These are phyloP conservation scores for Dermolepida albohirtum DNA, from an alignment of 2,888 invertebrate species.

Conservation along the genomic window DNA sequence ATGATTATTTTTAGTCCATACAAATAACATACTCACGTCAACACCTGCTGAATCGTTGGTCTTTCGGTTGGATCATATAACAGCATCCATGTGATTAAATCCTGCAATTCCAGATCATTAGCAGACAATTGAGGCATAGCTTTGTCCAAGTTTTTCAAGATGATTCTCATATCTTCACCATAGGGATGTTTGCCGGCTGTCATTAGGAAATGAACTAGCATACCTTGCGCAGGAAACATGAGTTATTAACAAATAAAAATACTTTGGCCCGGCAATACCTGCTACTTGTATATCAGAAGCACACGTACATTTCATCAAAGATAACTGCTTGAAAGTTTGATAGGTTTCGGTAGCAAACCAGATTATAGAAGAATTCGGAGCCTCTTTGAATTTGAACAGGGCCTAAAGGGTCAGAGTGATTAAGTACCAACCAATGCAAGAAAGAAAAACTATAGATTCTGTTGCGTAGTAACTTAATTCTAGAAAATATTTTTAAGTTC, in stretches of 20 bases:
- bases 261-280: slow-evolving; percentile 48
- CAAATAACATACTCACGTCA: slow-evolving; percentile 57
- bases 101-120: slow-evolving; percentile 57
- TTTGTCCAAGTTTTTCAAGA: slow-evolving; percentile 59
- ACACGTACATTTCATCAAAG: slow-evolving; percentile 57
- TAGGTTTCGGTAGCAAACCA: slow-evolving; percentile 64
- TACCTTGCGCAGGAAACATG: slow-evolving; percentile 50
- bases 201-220: slow-evolving; percentile 63
- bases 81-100: slow-evolving; percentile 63
- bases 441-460: too few relatives aligned
- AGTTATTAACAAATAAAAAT: not conserved
- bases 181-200: slow-evolving; percentile 64
- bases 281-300: slow-evolving; percentile 63
- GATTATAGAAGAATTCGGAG: slow-evolving; percentile 61
- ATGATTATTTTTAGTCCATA: too few relatives aligned
- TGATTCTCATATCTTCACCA: slow-evolving; percentile 59
- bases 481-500: too few relatives aligned
- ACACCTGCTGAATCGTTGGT: slow-evolving; percentile 60
- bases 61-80: slow-evolving; percentile 59
- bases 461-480: too few relatives aligned
- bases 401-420: slow-evolving; percentile 51
- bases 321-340: slow-evolving; percentile 49
- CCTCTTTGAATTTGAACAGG: slow-evolving; percentile 57
- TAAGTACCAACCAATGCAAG: not conserved
- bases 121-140: slow-evolving; percentile 52